phyloP scores from a whole-genome alignment of 2,113 vertebrate genomes.

The Neolamprologus sp. region DNA sequence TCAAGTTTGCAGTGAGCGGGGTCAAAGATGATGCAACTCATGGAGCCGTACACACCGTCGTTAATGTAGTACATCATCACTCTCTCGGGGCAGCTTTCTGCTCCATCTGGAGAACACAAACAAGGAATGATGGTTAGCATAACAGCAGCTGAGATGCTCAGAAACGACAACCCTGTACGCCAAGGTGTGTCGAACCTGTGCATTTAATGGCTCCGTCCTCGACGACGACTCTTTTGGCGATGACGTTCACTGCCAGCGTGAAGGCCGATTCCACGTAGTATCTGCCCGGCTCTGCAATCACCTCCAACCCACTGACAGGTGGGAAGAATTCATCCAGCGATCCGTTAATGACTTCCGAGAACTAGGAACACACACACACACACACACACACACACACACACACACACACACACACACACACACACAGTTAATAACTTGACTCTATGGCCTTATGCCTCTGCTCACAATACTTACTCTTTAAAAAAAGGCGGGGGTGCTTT shows the following conservation, averaged over 20 bases:
- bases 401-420: too few species aligned
- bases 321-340: slow-evolving; percentile 86
- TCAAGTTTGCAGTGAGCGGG: not conserved
- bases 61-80: slow-evolving; percentile 15
- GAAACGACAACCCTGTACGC: not conserved
- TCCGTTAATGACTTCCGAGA: slow-evolving; percentile 79
- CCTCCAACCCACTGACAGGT: slow-evolving; percentile 70
- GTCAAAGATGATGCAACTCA: not conserved
- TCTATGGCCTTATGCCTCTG: not conserved
- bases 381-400: not conserved
- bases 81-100: not conserved
- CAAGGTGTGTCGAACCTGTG: not conserved
- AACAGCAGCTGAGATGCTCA: not conserved
- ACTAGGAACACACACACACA: slow-evolving; percentile 45
- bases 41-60: slow-evolving; percentile 10
- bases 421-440: not conserved
- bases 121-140: not conserved
- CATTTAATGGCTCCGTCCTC: slow-evolving; percentile 1
- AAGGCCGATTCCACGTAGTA: slow-evolving; percentile 87
- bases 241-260: slow-evolving; percentile 83
- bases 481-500: not conserved
- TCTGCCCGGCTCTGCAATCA: slow-evolving; percentile 87
- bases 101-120: not conserved
- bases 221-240: slow-evolving; percentile 80
- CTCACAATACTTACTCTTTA: not conserved